phyloP scores from a whole-genome alignment of 2,797 vertebrate species.

The Thalassophryne amazonica region DNA sequence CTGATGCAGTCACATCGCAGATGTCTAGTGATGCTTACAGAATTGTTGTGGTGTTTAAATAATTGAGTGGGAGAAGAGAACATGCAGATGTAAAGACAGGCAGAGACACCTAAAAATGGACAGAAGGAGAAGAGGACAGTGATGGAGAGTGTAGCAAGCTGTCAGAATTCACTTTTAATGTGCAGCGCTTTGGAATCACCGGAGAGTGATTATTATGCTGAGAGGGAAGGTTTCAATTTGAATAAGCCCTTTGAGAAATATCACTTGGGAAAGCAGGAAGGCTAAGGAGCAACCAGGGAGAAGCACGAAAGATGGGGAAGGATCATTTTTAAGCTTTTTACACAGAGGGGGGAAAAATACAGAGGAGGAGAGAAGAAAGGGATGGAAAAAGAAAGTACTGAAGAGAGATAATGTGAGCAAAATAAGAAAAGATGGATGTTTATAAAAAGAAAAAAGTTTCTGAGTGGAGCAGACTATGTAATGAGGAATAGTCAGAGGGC shows the following conservation, averaged over 20 bases:
- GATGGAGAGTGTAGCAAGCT: constrained; percentile 29
- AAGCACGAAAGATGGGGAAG: constrained; percentile 46
- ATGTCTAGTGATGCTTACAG: constrained; percentile 4
- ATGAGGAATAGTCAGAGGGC: constrained; percentile 18
- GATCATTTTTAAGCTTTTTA: constrained; percentile 61
- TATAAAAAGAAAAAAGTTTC: constrained; percentile 18
- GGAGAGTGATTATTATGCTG: constrained; percentile 52
- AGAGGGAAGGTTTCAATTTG: constrained; percentile 62
- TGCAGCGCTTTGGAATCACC: constrained; percentile 34
- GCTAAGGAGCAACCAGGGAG: constrained; percentile 36
- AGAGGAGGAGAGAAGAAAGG: constrained; percentile 35
- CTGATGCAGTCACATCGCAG: constrained; percentile 3
- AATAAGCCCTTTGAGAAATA: constrained; percentile 61
- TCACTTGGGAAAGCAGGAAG: constrained; percentile 40
- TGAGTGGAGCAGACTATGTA: constrained; percentile 46
- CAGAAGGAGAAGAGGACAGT: constrained; percentile 27
- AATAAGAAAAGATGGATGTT: constrained; percentile 29
- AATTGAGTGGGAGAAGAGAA: constrained; percentile 16
- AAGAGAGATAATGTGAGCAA: constrained; percentile 46
- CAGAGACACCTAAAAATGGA: constrained; percentile 16
- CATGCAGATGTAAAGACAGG: background rate
- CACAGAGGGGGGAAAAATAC: constrained; percentile 14
- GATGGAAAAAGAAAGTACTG: constrained; percentile 19
- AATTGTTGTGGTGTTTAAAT: constrained; percentile 29
- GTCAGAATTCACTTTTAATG: constrained; percentile 49